phyloP scores from a whole-genome alignment of 2,113 vertebrate species.

The Balaeniceps rex region DNA sequence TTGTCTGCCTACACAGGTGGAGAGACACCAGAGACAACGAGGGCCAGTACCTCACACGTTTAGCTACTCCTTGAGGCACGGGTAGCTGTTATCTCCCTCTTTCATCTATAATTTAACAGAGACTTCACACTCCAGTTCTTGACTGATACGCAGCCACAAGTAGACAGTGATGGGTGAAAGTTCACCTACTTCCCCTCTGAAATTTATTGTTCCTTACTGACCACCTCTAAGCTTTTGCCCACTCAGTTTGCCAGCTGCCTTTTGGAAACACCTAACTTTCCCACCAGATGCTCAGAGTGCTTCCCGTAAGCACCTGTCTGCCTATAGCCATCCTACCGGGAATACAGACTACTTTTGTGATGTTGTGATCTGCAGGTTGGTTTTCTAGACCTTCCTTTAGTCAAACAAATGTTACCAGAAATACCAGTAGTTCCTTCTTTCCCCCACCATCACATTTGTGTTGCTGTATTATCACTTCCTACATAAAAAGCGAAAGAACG shows the following conservation, averaged over 20 bases:
- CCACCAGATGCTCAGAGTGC: background rate
- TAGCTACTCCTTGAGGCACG: background rate
- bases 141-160: fast-evolving
- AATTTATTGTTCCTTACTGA: background rate
- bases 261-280: background rate
- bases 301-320: background rate
- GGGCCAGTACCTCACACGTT: background rate
- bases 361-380: background rate
- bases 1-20: background rate
- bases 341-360: background rate
- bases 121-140: background rate
- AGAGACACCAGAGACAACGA: background rate
- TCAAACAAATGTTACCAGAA: background rate
- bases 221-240: background rate
- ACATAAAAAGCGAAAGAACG: background rate
- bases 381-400: background rate
- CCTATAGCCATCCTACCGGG: background rate
- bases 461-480: slow-evolving; percentile 2
- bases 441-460: background rate
- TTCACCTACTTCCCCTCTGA: background rate
- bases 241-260: background rate
- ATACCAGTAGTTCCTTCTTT: background rate
- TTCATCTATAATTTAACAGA: background rate
- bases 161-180: background rate
- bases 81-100: background rate